Base-by-base conservation (phyloP, 2,113 vertebrate species). In the Saimiri boliviensis region DNA sequence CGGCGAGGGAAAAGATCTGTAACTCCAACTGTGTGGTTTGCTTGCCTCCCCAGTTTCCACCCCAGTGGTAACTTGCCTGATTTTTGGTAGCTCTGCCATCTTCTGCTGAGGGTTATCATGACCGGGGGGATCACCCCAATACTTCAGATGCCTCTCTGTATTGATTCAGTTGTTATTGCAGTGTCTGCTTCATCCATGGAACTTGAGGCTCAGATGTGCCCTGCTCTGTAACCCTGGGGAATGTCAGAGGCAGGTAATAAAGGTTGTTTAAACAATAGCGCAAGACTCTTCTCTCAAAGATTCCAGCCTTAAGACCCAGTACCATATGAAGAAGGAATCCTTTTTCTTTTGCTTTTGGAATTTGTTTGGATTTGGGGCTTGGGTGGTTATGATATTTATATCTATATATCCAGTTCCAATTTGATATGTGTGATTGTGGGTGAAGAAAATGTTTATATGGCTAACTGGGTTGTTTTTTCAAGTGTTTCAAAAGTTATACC, bases 171-270 rank as follows among this genome's bases (percentile, higher is more conserved):
- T 95, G 52, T 91, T 86, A 71, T 63, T 21, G 40, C 68, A 76
- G 76, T 88, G 58, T 96, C 58, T 49, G 70, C 77, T 93, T 90
- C 73, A 58, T 89, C 35, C 27, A 52, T 54, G 83, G 66, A 68
- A 37, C 25, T 42, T 0, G 47, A 89, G 47, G 49, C 37, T 91
- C 77, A 32, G 47, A 73, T 1, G 9, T 52, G 32, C 25, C 77
- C 60, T 95, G 68, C n/a, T 93, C 82, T 96, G 94, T 97, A 95
- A 94, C 76, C 42, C 86, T 91, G 94, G 93, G 80, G 35, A 91
- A 80, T 96, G 82, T 66, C 54, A 80, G 82, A 94, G 82, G 85
- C 97, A 95, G 82, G 73, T 95, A 98, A 98, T 97, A 98, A 98
- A 97, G 8, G 23, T 79, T 91, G 82, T 96, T 93, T 91, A 93